A percentile compares a stretch with the other conserved stretches of the same genome.
These are phyloP conservation scores for Triplophysa yarkandensis DNA, from an alignment of 2,797 vertebrate species.

Conservation along the genomic window DNA sequence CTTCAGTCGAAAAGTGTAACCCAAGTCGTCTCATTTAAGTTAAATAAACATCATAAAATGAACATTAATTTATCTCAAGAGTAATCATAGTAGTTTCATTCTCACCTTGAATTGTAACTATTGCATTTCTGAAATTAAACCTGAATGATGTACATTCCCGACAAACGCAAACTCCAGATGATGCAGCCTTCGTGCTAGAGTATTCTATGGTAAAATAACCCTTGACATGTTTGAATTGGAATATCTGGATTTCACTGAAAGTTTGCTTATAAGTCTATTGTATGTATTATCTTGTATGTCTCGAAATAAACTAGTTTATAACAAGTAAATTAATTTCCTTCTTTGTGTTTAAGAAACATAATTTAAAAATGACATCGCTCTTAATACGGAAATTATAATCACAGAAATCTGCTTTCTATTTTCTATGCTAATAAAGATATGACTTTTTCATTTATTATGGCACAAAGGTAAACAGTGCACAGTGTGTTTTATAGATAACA, in stretches of 20 bases:
- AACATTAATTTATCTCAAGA: too few relatives aligned
- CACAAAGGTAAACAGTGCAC: slow-evolving; percentile 18
- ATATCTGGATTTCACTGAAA: background rate
- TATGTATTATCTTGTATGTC: background rate
- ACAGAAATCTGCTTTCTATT: background rate
- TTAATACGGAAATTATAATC: slow-evolving; percentile 3
- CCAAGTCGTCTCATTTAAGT: too few relatives aligned
- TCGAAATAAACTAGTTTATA: background rate
- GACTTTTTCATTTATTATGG: slow-evolving; percentile 14
- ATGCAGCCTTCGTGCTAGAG: too few relatives aligned
- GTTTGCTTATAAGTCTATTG: background rate
- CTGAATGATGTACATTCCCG: too few relatives aligned
- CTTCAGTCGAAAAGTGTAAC: too few relatives aligned
- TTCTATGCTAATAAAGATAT: background rate
- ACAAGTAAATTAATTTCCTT: too few relatives aligned
- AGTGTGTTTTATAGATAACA: slow-evolving; percentile 21
- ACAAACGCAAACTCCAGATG: too few relatives aligned
- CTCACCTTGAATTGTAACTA: too few relatives aligned
- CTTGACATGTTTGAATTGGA: background rate
- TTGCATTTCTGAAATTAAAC: too few relatives aligned
- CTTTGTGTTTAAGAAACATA: too few relatives aligned
- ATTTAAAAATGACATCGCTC: background rate
- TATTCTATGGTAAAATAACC: background rate
- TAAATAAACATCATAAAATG: too few relatives aligned
- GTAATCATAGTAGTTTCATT: too few relatives aligned